phyloP scores from a whole-genome alignment of 2,797 vertebrate species.

The Gastrophryne carolinensis region DNA sequence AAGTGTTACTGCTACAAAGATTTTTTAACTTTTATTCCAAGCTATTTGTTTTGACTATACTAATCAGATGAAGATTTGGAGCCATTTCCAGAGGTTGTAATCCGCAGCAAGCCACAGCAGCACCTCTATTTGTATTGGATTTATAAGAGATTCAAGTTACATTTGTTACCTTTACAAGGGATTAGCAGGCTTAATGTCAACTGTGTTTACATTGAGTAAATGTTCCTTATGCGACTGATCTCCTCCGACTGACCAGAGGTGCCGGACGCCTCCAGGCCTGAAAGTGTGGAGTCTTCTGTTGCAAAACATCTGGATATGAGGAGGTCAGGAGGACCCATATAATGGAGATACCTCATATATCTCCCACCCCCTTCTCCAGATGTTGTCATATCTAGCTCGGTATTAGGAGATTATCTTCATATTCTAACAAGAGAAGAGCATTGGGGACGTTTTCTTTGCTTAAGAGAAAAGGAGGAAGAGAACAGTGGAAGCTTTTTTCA shows the following conservation, averaged over 20 bases:
- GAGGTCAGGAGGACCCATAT: neutral
- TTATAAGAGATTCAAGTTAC: conserved; percentile 2
- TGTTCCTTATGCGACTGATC: neutral
- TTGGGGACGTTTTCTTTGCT: conserved; percentile 13
- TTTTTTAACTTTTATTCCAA: neutral
- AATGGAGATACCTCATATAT: conserved; percentile 8
- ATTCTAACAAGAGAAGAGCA: conserved; percentile 19
- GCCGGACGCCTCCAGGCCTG: neutral
- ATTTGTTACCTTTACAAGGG: conserved; percentile 2
- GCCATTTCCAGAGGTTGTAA: neutral
- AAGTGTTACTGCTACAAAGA: neutral
- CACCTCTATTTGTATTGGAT: neutral
- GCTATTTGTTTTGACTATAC: neutral
- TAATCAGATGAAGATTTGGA: neutral
- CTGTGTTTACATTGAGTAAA: conserved; percentile 9
- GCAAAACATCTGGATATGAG: conserved; percentile 17
- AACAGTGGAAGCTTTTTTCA: conserved; percentile 12
- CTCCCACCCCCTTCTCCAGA: conserved; percentile 22
- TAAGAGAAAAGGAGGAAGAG: neutral
- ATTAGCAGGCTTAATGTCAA: conserved; percentile 8
- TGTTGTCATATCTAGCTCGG: conserved; percentile 17
- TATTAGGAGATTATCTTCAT: conserved; percentile 42
- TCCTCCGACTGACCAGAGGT: neutral
- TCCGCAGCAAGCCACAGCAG: neutral
- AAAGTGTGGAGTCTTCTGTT: neutral